Evolutionary conservation across 1,140 invertebrate genomes (phyloP).

Genomic region (Chlorops oryzae): DNA sequence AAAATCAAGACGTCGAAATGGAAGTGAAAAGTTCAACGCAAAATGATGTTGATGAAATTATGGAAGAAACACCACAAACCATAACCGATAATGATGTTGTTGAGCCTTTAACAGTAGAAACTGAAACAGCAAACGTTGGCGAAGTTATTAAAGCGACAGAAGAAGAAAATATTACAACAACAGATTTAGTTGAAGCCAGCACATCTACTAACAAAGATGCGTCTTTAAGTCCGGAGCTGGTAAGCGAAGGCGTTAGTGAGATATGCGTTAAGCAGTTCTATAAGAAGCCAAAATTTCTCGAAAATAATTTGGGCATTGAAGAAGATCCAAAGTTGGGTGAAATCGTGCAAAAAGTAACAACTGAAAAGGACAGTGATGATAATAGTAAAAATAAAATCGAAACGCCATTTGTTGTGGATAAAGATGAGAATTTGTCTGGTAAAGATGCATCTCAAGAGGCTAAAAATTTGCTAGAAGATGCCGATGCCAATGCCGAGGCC

Average conservation of each 20-base stretch:
- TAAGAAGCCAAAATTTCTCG: conserved; percentile 45
- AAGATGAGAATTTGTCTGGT: not conserved
- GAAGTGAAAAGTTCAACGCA: not conserved
- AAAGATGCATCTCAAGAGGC: not conserved
- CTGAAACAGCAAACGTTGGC: not conserved
- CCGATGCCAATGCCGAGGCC: not conserved
- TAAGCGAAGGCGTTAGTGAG: conserved; percentile 41
- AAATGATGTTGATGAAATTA: not conserved
- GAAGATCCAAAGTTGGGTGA: conserved; percentile 45
- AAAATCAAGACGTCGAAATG: conserved; percentile 8
- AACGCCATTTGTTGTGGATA: no score
- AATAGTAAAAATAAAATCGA: not conserved
- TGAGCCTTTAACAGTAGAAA: conserved; percentile 1
- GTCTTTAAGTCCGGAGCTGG: conserved; percentile 38
- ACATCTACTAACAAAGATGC: conserved; percentile 27
- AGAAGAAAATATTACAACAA: not conserved
- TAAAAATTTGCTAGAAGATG: no score
- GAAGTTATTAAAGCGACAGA: not conserved
- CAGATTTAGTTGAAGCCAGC: not conserved
- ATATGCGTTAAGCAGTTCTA: conserved; percentile 45
- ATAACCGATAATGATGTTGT: conserved; percentile 3
- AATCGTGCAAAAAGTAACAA: conserved; percentile 38
- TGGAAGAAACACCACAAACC: not conserved
- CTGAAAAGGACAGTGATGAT: conserved; percentile 4
- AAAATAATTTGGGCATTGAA: conserved; percentile 46